Percentiles rank a stretch among this genome's conserved stretches.
These are phyloP conservation scores for Taphrorychus bicolor DNA, from an alignment of 2,888 invertebrate species.

Conservation along the genomic window DNA sequence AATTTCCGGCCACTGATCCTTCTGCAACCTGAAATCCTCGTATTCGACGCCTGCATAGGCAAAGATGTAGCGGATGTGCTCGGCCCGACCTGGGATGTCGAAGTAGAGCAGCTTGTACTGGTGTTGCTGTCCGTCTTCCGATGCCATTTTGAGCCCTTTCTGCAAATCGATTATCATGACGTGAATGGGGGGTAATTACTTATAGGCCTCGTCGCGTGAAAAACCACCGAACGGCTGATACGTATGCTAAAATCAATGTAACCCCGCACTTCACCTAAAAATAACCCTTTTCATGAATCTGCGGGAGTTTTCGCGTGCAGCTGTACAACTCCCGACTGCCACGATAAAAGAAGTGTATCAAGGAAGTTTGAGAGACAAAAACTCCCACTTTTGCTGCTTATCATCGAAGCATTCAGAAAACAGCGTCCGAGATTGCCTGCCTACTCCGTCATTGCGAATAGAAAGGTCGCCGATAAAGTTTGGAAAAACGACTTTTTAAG, in stretches of 20 bases:
- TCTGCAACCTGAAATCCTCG: conserved; percentile 64
- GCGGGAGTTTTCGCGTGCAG: no score
- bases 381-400: neutral
- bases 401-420: neutral
- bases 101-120: conserved; percentile 66
- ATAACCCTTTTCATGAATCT: conserved; percentile 6
- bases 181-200: neutral
- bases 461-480: neutral
- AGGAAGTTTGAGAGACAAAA: neutral
- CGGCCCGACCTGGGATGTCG: conserved; percentile 65
- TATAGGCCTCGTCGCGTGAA: neutral
- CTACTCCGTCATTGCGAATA: no score
- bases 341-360: neutral
- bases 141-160: conserved; percentile 35
- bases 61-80: conserved; percentile 66
- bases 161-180: neutral
- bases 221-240: neutral
- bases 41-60: conserved; percentile 65
- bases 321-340: no score
- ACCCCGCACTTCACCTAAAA: conserved; percentile 12
- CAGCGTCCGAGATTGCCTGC: neutral
- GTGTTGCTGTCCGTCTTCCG: conserved; percentile 45
- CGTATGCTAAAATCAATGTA: conserved; percentile 14
- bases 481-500: conserved; percentile 3
- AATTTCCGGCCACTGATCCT: conserved; percentile 63